Evolutionary conservation across 37 sponge, comb jelly and placozoan species (phyloP).

Genomic region (Dysidea cf. avara): DNA sequence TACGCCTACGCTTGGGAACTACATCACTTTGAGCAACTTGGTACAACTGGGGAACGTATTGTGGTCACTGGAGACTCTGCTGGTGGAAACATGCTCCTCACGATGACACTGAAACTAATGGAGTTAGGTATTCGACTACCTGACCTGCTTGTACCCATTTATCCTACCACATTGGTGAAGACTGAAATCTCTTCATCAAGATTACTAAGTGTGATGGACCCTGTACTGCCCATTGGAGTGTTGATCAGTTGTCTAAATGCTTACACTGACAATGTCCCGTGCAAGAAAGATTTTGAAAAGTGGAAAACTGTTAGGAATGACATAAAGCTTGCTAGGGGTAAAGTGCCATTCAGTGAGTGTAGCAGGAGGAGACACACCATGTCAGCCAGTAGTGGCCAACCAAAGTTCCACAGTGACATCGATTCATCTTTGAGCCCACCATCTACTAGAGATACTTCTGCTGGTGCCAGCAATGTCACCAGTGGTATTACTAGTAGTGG

Average conservation of each 20-base stretch:
- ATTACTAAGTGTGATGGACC: constrained; percentile 76
- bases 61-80: constrained; percentile 92
- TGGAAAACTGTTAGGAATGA: constrained; percentile 15
- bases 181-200: constrained; percentile 76
- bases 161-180: constrained; percentile 45
- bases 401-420: too few relatives aligned
- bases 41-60: constrained; percentile 82
- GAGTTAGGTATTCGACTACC: constrained; percentile 78
- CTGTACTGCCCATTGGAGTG: constrained; percentile 83
- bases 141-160: constrained; percentile 75
- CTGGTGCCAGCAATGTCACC: too few relatives aligned
- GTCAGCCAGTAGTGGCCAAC: too few relatives aligned
- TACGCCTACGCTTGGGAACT: constrained; percentile 90
- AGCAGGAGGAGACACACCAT: too few relatives aligned
- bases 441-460: too few relatives aligned
- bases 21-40: constrained; percentile 64
- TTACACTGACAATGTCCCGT: constrained; percentile 36
- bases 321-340: too few relatives aligned
- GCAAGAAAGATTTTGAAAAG: constrained; percentile 16
- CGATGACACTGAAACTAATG: constrained; percentile 66
- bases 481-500: too few relatives aligned
- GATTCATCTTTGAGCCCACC: too few relatives aligned
- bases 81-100: constrained; percentile 86
- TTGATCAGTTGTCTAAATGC: constrained; percentile 80
- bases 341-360: too few relatives aligned